phyloP scores from a whole-genome alignment of 2,113 vertebrate species.

The Myotis davidii region DNA sequence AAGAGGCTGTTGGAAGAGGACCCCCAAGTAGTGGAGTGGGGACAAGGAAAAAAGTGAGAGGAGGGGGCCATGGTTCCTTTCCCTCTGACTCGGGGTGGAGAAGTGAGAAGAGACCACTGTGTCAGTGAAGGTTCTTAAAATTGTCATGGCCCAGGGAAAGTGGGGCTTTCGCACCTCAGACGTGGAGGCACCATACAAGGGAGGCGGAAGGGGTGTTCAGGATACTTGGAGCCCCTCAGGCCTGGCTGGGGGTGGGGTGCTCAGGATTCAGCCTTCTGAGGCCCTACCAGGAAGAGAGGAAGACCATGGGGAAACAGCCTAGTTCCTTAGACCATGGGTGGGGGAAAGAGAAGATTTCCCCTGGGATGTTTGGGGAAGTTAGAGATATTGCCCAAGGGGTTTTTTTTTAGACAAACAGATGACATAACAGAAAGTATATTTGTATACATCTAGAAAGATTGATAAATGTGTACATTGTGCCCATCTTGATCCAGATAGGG shows the following conservation, averaged over 20 bases:
- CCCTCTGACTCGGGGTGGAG: background rate
- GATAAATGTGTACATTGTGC: conserved; percentile 4
- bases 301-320: background rate
- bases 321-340: background rate
- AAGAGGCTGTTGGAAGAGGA: background rate
- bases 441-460: background rate
- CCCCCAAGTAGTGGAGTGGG: background rate
- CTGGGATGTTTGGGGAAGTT: background rate
- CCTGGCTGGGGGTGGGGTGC: background rate
- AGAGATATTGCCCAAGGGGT: background rate
- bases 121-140: background rate
- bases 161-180: background rate
- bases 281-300: background rate
- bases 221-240: background rate
- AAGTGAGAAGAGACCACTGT: background rate
- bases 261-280: background rate
- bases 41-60: background rate
- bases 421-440: conserved; percentile 6
- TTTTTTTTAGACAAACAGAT: conserved; percentile 33
- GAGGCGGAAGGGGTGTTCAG: background rate
- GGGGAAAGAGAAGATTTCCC: background rate
- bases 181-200: background rate
- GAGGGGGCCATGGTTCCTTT: background rate
- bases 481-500: conserved; percentile 6
- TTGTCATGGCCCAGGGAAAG: background rate